Evolutionary conservation across 2,113 vertebrate genomes (phyloP), one percentile per base, ranked within the genome.

Genomic region (Tachycineta bicolor): DNA sequence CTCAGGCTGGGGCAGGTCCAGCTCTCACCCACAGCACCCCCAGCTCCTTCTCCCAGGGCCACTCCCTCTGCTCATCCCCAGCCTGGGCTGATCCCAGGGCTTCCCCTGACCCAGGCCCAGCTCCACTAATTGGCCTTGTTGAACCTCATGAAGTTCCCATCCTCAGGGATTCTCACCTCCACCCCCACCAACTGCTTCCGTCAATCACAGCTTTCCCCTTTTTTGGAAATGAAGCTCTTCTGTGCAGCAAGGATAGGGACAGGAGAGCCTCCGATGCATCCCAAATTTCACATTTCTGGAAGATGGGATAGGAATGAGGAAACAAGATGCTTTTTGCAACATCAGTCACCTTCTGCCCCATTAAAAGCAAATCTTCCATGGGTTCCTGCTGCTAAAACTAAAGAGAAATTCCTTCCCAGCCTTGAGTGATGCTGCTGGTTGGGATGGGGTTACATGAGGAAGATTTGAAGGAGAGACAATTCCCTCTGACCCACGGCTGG

Each of bases 61-160:
- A 49, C 41, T 79, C 49, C 29, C 8, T 3, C 58, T 43, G 49
- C 34, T 34, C 49, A 56, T 14, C 43, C 81, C 29, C 31, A 47
- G 17, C 58, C 85, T 64, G 58, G 43, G 6, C 0, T 23, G 17
- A 37, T 22, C 29, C 41, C 0, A 0, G 43, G 24, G 12, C 2
- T 64, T 29, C n/a, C 11, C 31, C 56, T 11, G 11, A 18, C 31
- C 1, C 25, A 6, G 18, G 7, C 18, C 25, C 37, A 87, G 53
- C 46, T 60, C 33, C 52, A 26, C 14, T 5, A 33, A 12, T 16
- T 16, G 68, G 31, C 33, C 37, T 44, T 50, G 14, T 65, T 58
- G 50, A 59, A 39, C 25, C 19, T 39, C 26, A 7, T 2, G 22
- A 52, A 10, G 7, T 58, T 75, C 17, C n/a, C 9, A 39, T 31